Base-by-base conservation (phyloP, 2,113 vertebrate species). In the Mus pahari region DNA sequence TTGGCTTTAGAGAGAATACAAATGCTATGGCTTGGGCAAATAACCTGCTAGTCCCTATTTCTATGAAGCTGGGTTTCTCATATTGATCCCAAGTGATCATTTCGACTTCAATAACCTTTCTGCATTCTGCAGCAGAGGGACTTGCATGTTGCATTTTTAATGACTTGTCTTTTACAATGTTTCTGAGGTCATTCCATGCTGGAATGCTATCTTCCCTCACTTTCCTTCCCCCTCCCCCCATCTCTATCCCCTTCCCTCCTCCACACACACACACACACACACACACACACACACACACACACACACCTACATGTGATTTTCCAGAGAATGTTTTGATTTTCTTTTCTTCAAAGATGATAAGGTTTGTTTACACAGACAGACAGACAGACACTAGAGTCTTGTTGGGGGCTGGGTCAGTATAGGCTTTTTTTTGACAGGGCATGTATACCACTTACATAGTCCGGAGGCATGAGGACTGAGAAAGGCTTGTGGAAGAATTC, bases 111-210 rank as follows among this genome's bases (percentile, higher is more conserved):
- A 0, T 94, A 93, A 0, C 0, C 1, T 93, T 70, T 97, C 0
- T 0, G 22, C 0, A 0, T 92, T 92, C 62, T 45, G 5, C 83
- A 92, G 9, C 89, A 66, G 86, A 88, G 83, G 78, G 89, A 26
- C 90, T 89, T 58, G 26, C 74, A 50, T 86, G 78, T 11, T 97
- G 68, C 89, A 94, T 97, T 93, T 97, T 98, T 97, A 96, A 97
- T 97, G 96, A 91, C 77, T 77, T 91, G 24, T 55, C 86, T 93
- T 87, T 93, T 87, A 78, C 24, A 92, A 31, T 93, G 86, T 68
- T 83, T 89, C 92, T 93, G 94, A 96, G 94, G 90, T 97, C 83
- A 94, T 91, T 86, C 78, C 68, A 4, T 66, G 86, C 55, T 92
- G 26, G 73, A 91, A 96, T 81, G 82, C 64, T 87, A 17, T 60